phyloP scores from a whole-genome alignment of 1,140 invertebrate species.

The Cataglyphis hispanica region DNA sequence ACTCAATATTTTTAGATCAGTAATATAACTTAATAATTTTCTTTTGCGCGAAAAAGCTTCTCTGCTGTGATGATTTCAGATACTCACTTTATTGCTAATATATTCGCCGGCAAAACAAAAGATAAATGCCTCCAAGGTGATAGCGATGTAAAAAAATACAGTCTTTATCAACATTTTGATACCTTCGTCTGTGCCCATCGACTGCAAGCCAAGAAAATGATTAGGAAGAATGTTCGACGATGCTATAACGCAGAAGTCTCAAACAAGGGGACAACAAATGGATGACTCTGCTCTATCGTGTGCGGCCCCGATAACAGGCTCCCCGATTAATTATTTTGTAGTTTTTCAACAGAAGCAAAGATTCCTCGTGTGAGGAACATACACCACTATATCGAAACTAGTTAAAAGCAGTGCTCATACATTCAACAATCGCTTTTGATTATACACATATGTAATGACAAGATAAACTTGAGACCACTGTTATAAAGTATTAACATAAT shows the following conservation, averaged over 20 bases:
- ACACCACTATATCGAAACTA: background rate
- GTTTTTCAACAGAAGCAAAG: background rate
- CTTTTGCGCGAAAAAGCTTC: background rate
- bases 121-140: constrained; percentile 62
- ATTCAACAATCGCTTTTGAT: background rate
- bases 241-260: background rate
- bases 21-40: background rate
- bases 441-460: background rate
- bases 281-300: background rate
- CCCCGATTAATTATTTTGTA: background rate
- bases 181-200: constrained; percentile 18
- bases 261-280: background rate
- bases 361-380: background rate
- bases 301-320: background rate
- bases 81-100: constrained; percentile 62
- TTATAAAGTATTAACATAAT: background rate
- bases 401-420: background rate
- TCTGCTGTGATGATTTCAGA: background rate
- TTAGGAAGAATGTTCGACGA: background rate
- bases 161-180: constrained; percentile 22
- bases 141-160: constrained; percentile 59
- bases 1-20: background rate
- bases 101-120: constrained; percentile 69
- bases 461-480: background rate
- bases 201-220: constrained; percentile 15